Evolutionary conservation across 2,888 invertebrate genomes (phyloP), one percentile per base, ranked within the genome.

Genomic region (Drosophila diplacantha): DNA sequence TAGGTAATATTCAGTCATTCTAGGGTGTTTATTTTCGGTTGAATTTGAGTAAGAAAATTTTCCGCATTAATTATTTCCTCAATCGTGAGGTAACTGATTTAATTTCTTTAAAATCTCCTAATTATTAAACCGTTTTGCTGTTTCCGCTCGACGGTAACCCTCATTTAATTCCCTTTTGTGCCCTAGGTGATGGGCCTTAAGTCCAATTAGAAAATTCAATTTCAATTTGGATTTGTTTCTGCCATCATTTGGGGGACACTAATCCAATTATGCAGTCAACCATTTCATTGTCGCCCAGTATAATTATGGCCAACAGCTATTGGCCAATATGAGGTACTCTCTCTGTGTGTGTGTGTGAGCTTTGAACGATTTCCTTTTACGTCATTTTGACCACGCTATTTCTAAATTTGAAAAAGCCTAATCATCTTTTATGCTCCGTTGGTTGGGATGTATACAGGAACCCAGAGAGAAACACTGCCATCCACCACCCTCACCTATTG

Each of bases 391-490:
- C 58, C 61, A 62, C 57, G 71, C 54, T 49, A 61, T 70, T 64
- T 66, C 51, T 47, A 69, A 73, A 70, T 83, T 83, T 62, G 43
- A 76, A 84, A 74, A 59, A 64, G 69, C 81, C 79, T 74, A 82
- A 79, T 79, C 83, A 79, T 84, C 77, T 79, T 79, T 84, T 68
- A 79, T 82, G 79, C 58, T 35, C 46, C 50, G 68, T 35, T 38
- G 65, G 41, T 31, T 70, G 64, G 49, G 74, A 29, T 34, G 32
- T 46, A 55, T 39, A 39, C 59, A 22, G 35, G 44, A 2, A 32
- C 35, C 34, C 35, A 38, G 26, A 44, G 34, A 32, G 37, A 56
- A 43, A 26, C 41, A 11, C n/a, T 1, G 24, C 44, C 44, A 31
- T n/a, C 60, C 18, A 8, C 12, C 61, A 38, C 49, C 62, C 63